phyloP scores from a whole-genome alignment of 2,888 invertebrate species.

The Danaus chrysippus region DNA sequence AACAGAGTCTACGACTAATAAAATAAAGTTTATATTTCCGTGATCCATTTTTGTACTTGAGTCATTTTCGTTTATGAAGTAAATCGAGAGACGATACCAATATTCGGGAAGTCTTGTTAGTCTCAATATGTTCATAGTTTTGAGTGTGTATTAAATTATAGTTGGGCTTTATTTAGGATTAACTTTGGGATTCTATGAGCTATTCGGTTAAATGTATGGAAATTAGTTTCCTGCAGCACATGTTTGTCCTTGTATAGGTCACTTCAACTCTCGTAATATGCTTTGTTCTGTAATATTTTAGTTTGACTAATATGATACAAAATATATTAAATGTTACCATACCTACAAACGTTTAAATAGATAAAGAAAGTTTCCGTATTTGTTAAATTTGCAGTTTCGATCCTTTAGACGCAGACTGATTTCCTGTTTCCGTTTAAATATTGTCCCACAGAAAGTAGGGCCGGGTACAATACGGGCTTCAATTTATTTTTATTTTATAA shows the following conservation, averaged over 20 bases:
- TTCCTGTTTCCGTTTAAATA: constrained; percentile 42
- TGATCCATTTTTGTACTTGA: background rate
- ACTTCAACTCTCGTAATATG: background rate
- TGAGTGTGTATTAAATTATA: constrained; percentile 34
- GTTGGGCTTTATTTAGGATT: constrained; percentile 30
- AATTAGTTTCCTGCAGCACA: constrained; percentile 26
- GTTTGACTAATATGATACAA: background rate
- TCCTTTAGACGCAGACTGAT: constrained; percentile 41
- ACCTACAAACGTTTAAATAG: too few relatives aligned
- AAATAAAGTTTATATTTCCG: constrained; percentile 11
- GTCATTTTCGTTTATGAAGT: background rate
- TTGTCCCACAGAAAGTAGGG: constrained; percentile 35
- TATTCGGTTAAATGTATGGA: constrained; percentile 28
- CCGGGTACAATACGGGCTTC: too few relatives aligned
- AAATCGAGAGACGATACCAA: constrained; percentile 28
- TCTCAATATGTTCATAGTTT: constrained; percentile 35
- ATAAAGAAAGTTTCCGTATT: too few relatives aligned
- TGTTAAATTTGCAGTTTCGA: constrained; percentile 29
- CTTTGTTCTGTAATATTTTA: background rate
- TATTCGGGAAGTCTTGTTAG: constrained; percentile 29
- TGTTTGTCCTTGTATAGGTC: constrained; percentile 16
- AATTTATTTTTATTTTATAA: too few relatives aligned
- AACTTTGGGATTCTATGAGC: constrained; percentile 27
- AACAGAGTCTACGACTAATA: background rate
- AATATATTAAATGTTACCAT: too few relatives aligned